Evolutionary conservation across 2,797 vertebrate genomes (phyloP).

Genomic region (Allobates femoralis): DNA sequence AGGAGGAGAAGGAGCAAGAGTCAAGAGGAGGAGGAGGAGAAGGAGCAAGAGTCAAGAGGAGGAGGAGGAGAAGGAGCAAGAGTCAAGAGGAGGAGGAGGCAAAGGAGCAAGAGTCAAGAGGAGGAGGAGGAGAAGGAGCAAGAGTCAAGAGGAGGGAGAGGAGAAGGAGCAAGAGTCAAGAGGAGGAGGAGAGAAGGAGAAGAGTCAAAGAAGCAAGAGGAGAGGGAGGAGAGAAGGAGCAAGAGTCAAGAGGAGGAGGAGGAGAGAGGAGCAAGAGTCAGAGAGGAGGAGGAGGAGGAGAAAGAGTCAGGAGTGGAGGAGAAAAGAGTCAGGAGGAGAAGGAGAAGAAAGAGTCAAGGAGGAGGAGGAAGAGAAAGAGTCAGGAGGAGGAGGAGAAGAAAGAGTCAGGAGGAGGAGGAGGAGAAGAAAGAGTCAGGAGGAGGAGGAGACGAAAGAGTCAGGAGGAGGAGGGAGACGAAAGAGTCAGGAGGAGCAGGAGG

Average conservation of each 20-base stretch:
- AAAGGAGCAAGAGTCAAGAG: constrained; percentile 53
- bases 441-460: constrained; percentile 19
- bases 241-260: constrained; percentile 41
- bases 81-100: too few species aligned
- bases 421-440: neutral
- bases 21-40: too few species aligned
- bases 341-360: neutral
- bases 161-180: constrained; percentile 1
- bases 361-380: constrained; percentile 21
- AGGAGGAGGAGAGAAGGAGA: constrained; percentile 19
- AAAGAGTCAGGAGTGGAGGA: too few species aligned
- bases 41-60: constrained; percentile 53
- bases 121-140: constrained; percentile 27
- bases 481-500: too few species aligned
- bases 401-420: constrained; percentile 51
- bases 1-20: constrained; percentile 19
- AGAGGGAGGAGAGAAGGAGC: neutral
- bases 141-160: neutral
- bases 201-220: too few species aligned
- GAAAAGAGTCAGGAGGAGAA: constrained; percentile 18
- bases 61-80: constrained; percentile 13
- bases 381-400: too few species aligned
- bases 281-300: constrained; percentile 34
- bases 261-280: constrained; percentile 37
- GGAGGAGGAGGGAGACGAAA: constrained; percentile 13